phyloP scores from a whole-genome alignment of 2,888 invertebrate genomes.

The Tetramorium bicarinatum region DNA sequence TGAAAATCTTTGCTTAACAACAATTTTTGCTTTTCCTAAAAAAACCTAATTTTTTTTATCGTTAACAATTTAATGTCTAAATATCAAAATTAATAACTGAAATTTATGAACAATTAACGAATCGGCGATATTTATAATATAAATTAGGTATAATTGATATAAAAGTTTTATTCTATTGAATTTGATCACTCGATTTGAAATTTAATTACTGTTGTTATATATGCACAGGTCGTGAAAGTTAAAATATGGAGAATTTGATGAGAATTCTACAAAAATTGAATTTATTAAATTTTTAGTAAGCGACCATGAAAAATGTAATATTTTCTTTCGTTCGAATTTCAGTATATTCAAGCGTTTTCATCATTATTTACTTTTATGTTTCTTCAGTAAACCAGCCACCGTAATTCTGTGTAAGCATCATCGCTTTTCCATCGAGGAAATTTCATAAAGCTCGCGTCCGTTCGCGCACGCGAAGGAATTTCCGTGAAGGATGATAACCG shows the following conservation, averaged over 20 bases:
- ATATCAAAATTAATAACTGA: no score
- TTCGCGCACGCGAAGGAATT: slow-evolving; percentile 42
- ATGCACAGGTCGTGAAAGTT: background rate
- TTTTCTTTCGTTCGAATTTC: slow-evolving; percentile 14
- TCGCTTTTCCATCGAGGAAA: slow-evolving; percentile 34
- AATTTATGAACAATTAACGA: background rate
- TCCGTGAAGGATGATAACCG: slow-evolving; percentile 45
- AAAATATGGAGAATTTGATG: background rate
- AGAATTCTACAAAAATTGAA: background rate
- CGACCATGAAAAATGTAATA: background rate
- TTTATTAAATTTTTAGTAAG: slow-evolving; percentile 14
- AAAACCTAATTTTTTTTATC: background rate
- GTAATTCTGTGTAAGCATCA: slow-evolving; percentile 48
- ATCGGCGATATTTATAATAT: background rate
- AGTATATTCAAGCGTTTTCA: background rate
- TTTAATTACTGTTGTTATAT: background rate
- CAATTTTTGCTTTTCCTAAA: background rate
- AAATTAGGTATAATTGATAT: background rate
- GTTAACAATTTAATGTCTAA: background rate
- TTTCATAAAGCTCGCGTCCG: slow-evolving; percentile 54
- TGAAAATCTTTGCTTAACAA: background rate
- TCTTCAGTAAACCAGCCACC: background rate
- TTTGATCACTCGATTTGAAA: background rate
- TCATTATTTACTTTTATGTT: slow-evolving; percentile 30
- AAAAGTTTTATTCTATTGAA: background rate